These are phyloP conservation scores for Petrophora chlorosata DNA, from an alignment of 2,888 invertebrate species.

Conservation along the genomic window DNA sequence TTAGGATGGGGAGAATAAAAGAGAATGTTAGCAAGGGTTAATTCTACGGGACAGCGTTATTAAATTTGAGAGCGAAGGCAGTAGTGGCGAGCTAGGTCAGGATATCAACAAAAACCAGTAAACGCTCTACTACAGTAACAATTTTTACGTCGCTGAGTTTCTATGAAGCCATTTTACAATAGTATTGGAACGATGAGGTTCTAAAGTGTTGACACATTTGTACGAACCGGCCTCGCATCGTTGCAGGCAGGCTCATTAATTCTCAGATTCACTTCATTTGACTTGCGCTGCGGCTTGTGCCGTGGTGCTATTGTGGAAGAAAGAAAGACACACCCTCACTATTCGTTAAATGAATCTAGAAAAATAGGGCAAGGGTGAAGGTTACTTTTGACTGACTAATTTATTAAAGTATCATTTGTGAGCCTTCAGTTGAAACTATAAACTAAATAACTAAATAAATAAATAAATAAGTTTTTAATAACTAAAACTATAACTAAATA, in stretches of 20 bases:
- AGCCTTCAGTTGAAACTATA: too few relatives aligned
- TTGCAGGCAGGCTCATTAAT: constrained; percentile 36
- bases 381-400: too few relatives aligned
- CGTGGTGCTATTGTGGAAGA: constrained; percentile 3
- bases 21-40: constrained; percentile 32
- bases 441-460: too few relatives aligned
- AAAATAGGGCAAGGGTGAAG: background rate
- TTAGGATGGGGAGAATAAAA: constrained; percentile 23
- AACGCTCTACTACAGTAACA: too few relatives aligned
- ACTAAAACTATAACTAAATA: too few relatives aligned
- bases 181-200: too few relatives aligned
- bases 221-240: constrained; percentile 3
- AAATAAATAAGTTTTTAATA: too few relatives aligned
- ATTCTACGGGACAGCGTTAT: constrained; percentile 9
- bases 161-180: too few relatives aligned
- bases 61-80: constrained; percentile 16
- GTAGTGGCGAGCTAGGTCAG: too few relatives aligned
- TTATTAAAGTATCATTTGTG: too few relatives aligned
- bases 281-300: constrained; percentile 38
- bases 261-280: constrained; percentile 51
- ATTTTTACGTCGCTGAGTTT: too few relatives aligned
- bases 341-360: background rate
- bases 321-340: background rate
- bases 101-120: too few relatives aligned
- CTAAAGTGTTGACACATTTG: background rate